phyloP scores from a whole-genome alignment of 2,888 invertebrate genomes.

The Acleris laterana region DNA sequence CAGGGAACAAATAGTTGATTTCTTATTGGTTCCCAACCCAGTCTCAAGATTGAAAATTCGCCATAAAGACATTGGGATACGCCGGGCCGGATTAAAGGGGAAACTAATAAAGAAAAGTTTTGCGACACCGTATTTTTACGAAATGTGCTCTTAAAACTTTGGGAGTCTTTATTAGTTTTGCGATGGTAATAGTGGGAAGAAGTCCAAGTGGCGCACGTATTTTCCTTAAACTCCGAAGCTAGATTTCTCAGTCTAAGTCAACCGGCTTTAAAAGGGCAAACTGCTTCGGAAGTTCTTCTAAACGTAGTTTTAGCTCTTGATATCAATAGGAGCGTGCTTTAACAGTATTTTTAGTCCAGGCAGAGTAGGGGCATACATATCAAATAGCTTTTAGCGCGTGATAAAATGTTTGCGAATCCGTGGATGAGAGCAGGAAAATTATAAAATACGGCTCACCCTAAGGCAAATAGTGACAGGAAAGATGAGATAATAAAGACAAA shows the following conservation, averaged over 20 bases:
- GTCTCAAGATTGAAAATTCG: constrained; percentile 82
- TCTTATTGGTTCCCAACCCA: constrained; percentile 82
- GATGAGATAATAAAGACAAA: constrained; percentile 74
- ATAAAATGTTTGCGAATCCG: constrained; percentile 54
- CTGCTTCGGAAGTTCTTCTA: neutral
- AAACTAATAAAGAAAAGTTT: constrained; percentile 84
- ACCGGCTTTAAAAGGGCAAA: constrained; percentile 1
- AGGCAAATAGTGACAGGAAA: constrained; percentile 63
- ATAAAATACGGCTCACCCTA: constrained; percentile 57
- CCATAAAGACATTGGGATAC: constrained; percentile 84
- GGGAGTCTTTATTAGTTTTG: constrained; percentile 73
- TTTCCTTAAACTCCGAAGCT: constrained; percentile 57
- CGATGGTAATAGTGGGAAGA: constrained; percentile 61
- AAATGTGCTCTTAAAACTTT: constrained; percentile 78
- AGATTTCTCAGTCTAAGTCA: constrained; percentile 51
- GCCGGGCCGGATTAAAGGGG: constrained; percentile 82
- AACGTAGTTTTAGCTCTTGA: constrained; percentile 34
- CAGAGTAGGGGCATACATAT: constrained; percentile 47
- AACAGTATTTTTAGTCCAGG: constrained; percentile 47
- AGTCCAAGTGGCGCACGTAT: constrained; percentile 26
- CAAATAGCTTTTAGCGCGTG: constrained; percentile 58
- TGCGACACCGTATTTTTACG: constrained; percentile 83
- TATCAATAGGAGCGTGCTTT: constrained; percentile 48
- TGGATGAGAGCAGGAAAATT: constrained; percentile 55
- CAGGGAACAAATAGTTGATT: constrained; percentile 83